Conservation (phyloP, 2,797 vertebrate genomes). For the Rhabdophis nuchalis region DNA sequence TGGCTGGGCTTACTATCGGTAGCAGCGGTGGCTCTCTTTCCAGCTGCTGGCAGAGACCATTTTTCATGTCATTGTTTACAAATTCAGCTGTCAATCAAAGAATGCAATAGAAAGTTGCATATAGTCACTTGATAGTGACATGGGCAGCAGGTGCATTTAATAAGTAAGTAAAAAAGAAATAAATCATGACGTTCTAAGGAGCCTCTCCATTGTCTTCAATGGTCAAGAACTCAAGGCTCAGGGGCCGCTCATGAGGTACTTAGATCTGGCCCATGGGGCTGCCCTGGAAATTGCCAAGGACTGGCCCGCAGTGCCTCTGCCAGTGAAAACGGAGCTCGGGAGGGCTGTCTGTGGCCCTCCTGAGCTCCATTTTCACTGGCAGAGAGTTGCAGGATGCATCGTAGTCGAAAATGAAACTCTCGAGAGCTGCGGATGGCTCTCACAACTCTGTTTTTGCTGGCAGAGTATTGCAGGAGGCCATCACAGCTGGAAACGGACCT, state of each 20-base stretch:
- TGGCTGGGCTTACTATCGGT: background rate
- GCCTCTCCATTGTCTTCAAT: background rate
- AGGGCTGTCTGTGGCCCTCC: accelerated
- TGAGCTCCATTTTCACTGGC: too few species aligned
- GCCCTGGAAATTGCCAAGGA: too few species aligned
- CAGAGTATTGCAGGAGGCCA: too few species aligned
- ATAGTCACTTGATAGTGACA: background rate
- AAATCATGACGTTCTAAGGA: background rate
- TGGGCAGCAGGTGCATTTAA: background rate
- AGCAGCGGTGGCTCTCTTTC: background rate
- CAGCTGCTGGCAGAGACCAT: background rate
- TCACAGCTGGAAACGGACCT: too few species aligned
- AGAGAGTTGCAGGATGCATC: too few species aligned
- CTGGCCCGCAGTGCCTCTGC: too few species aligned
- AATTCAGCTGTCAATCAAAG: background rate
- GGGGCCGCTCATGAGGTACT: too few species aligned
- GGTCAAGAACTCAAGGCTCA: background rate
- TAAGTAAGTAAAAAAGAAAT: background rate
- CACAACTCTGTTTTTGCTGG: too few species aligned
- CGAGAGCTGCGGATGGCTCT: too few species aligned
- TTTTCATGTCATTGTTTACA: background rate
- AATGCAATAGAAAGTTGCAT: background rate
- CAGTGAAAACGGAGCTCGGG: too few species aligned
- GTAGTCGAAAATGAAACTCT: too few species aligned
- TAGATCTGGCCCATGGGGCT: too few species aligned